phyloP scores from a whole-genome alignment of 2,888 invertebrate species.

The Lathronympha strigana region DNA sequence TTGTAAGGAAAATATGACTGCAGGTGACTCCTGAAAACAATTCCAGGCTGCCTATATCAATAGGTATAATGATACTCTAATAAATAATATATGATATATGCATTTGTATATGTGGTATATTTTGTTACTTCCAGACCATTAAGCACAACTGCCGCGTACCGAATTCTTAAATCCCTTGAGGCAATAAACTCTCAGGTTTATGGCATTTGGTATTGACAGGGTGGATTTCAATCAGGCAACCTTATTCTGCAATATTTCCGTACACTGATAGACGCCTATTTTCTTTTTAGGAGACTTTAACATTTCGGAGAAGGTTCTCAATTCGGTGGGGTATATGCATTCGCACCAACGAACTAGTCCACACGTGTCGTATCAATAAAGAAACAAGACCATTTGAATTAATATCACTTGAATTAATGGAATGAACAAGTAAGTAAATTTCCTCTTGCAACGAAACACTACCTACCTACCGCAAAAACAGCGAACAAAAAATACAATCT shows the following conservation, averaged over 20 bases:
- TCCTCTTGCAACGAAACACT: not conserved
- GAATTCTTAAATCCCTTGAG: conserved; percentile 24
- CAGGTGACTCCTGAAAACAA: no score
- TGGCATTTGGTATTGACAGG: conserved; percentile 28
- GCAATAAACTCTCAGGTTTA: conserved; percentile 33
- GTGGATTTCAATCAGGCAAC: conserved; percentile 29
- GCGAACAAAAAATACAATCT: conserved; percentile 15
- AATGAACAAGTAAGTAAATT: not conserved
- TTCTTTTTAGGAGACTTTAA: no score
- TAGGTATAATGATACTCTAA: no score
- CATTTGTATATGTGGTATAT: not conserved
- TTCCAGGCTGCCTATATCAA: no score
- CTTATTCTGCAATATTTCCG: conserved; percentile 21
- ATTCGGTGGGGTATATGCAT: no score
- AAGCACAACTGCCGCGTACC: conserved; percentile 17
- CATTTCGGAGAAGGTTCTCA: no score
- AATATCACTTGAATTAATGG: no score
- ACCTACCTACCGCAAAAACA: not conserved
- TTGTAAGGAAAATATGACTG: no score
- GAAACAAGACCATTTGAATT: no score
- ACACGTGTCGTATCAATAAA: no score
- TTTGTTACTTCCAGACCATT: conserved; percentile 7
- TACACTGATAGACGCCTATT: not conserved
- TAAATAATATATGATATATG: not conserved
- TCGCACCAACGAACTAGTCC: no score